A percentile compares a stretch with the other conserved stretches of the same genome.
phyloP scores from a whole-genome alignment of 1,140 invertebrate species.

The Callitettix versicolor region DNA sequence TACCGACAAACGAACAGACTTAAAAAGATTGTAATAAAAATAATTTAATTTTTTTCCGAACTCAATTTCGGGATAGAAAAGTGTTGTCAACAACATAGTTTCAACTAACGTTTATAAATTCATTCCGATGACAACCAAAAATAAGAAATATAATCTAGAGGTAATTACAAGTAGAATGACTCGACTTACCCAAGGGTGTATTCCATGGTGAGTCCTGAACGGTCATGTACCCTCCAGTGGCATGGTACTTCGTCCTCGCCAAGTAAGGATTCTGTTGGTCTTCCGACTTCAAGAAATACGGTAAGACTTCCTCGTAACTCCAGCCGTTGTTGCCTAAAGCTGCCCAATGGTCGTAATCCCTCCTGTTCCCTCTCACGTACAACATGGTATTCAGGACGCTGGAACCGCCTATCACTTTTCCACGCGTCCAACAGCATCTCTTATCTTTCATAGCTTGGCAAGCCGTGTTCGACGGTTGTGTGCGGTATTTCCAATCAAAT shows the following conservation, averaged over 20 bases:
- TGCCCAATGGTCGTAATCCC: constrained; percentile 86
- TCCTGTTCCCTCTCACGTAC: constrained; percentile 80
- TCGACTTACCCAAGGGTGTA: constrained; percentile 50
- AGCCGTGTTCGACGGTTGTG: constrained; percentile 72
- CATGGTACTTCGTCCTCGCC: constrained; percentile 56
- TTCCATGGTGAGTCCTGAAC: constrained; percentile 70
- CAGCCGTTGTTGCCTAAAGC: constrained; percentile 77
- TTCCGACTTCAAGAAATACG: constrained; percentile 80
- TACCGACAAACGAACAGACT: no score
- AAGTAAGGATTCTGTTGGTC: constrained; percentile 74
- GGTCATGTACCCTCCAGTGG: constrained; percentile 64
- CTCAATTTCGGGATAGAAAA: no score
- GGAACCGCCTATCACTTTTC: constrained; percentile 62
- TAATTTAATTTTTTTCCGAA: no score
- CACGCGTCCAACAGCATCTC: constrained; percentile 72
- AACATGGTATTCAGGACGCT: constrained; percentile 82
- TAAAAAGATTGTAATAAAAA: no score
- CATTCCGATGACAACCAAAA: no score
- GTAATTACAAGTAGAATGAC: no score
- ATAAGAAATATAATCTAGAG: no score
- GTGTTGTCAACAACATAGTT: no score
- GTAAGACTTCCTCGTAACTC: constrained; percentile 76
- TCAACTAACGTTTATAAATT: no score
- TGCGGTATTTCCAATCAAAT: constrained; percentile 82
- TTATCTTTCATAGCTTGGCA: constrained; percentile 74